Evolutionary conservation across 2,888 invertebrate species (phyloP).

Genomic region (Arctia plantaginis): DNA sequence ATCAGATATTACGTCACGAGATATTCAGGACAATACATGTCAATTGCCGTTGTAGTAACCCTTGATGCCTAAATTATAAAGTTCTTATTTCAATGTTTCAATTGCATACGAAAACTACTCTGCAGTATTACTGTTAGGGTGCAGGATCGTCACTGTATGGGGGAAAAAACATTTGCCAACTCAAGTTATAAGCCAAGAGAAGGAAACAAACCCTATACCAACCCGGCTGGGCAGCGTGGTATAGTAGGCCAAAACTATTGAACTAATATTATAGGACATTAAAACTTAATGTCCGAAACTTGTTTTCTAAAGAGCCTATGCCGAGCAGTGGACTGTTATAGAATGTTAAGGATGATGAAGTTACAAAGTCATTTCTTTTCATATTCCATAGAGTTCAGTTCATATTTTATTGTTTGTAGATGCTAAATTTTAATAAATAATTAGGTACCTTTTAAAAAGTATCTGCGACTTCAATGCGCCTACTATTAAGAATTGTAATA

Average conservation of each 20-base stretch:
- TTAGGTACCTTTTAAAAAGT: too few species aligned
- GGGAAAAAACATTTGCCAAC: constrained; percentile 6
- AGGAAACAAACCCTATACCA: too few species aligned
- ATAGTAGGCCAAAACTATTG: too few species aligned
- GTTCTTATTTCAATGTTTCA: constrained; percentile 25
- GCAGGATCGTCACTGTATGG: constrained; percentile 21
- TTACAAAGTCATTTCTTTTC: background rate
- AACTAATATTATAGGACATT: too few species aligned
- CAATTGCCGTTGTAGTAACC: constrained; percentile 8
- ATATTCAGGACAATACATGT: constrained; percentile 24
- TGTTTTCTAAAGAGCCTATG: too few species aligned
- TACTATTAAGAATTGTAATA: too few species aligned
- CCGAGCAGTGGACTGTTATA: too few species aligned
- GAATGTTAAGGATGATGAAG: too few species aligned
- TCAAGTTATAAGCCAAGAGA: background rate
- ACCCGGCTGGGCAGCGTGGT: too few species aligned
- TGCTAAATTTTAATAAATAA: background rate
- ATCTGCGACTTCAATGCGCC: too few species aligned
- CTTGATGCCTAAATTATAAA: constrained; percentile 19
- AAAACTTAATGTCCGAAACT: too few species aligned
- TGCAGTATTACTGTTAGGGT: constrained; percentile 29
- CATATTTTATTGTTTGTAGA: background rate
- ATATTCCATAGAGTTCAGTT: background rate
- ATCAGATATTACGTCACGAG: constrained; percentile 58
- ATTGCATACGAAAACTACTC: constrained; percentile 8